Base-by-base conservation (phyloP, 2,113 vertebrate species). In the Urocynchramus pylzowi region DNA sequence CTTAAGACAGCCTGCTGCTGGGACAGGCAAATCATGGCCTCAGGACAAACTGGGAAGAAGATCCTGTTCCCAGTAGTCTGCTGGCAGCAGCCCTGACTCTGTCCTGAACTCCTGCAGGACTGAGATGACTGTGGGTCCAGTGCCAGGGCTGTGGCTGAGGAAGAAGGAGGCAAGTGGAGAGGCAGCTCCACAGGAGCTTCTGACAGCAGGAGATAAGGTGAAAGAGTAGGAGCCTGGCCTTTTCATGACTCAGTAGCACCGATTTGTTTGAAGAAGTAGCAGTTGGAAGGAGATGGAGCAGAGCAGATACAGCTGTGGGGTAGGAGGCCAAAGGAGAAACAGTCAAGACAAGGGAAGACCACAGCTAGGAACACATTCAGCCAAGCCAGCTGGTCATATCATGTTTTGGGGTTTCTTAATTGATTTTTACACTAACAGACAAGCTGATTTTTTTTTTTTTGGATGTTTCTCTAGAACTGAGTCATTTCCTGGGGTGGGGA, bases 401-500 rank as follows among this genome's bases (percentile, higher is more conserved):
- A 0, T 85, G 53, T 44, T 64, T 69, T 70, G 50, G 26, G 33
- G 4, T 11, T 47, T 74, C 65, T 82, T 39, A 28, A 88, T 74
- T 71, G 56, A 76, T 82, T 87, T 95, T 93, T 84, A 84, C 90
- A 90, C 87, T 96, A 89, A 81, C 90, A 91, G 35, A 63, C 73
- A 90, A 80, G 11, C 14, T 76, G 70, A 85, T 73, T 86, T 67
- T 87, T 67, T 49, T 54, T 21, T n/a, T 59, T 49, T 71, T 81
- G 27, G 4, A 87, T 93, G 82, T 90, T 96, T 97, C 85, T 95
- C 17, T 91, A 73, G 42, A 68, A 65, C 70, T 96, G 96, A 97
- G 90, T 98, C 97, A 97, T 88, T 98, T 98, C 96, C 96, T 89
- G 70, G 63, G 37, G 35, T 7, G 24, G 39, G 50, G 83, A 80